phyloP scores from a whole-genome alignment of 2,888 invertebrate genomes.

The Trissolcus brochymenae region DNA sequence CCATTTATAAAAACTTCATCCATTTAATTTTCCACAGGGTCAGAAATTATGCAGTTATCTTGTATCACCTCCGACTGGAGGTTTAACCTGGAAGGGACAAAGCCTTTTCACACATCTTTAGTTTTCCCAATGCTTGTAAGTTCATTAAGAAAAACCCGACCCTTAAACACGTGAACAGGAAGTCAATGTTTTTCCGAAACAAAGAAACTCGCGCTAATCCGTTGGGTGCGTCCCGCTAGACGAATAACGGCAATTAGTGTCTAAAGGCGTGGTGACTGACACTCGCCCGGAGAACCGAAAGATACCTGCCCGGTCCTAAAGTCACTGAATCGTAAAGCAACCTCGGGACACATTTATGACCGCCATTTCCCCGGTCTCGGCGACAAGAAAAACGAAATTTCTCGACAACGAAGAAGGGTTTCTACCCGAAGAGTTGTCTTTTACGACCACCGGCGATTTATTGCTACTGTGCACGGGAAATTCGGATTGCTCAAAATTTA shows the following conservation, averaged over 20 bases:
- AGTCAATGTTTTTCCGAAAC: slow-evolving; percentile 12
- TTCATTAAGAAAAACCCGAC: slow-evolving; percentile 3
- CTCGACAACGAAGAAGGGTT: slow-evolving; percentile 43
- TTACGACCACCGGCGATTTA: slow-evolving; percentile 42
- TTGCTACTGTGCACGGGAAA: slow-evolving; percentile 50
- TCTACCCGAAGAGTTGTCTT: slow-evolving; percentile 39
- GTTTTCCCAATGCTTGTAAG: neutral
- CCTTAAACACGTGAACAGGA: slow-evolving; percentile 7
- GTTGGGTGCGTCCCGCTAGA: slow-evolving; percentile 2
- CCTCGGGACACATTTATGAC: slow-evolving; percentile 71
- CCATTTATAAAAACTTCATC: no score
- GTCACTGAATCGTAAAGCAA: slow-evolving; percentile 66
- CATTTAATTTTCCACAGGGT: no score
- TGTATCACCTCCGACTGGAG: no score
- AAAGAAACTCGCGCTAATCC: slow-evolving; percentile 19
- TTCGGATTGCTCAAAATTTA: slow-evolving; percentile 45
- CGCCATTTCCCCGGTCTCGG: slow-evolving; percentile 61
- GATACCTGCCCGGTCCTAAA: slow-evolving; percentile 33
- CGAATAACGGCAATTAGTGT: slow-evolving; percentile 39
- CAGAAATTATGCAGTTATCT: no score
- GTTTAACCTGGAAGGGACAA: no score
- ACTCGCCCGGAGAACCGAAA: slow-evolving; percentile 29
- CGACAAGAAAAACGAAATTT: slow-evolving; percentile 47
- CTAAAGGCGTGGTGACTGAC: slow-evolving; percentile 61
- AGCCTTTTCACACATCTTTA: no score